A percentile compares a stretch with the other conserved stretches of the same genome.
phyloP scores from a whole-genome alignment of 2,888 invertebrate species.

The Invenusta paracnida region DNA sequence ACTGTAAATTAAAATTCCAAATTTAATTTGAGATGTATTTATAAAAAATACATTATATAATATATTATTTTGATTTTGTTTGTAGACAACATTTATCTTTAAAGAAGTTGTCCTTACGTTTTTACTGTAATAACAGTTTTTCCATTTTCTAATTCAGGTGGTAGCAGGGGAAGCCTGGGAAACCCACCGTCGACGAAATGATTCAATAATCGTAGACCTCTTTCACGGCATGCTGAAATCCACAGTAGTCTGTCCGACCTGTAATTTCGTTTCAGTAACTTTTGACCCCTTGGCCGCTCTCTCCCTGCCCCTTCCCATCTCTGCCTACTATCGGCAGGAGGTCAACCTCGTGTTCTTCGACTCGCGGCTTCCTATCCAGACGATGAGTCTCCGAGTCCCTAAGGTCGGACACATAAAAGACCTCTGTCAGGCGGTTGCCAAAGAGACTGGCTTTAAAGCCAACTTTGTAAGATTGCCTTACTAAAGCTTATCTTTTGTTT shows the following conservation, averaged over 20 bases:
- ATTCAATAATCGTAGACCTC: slow-evolving; percentile 65
- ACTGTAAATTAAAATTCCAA: too few species aligned
- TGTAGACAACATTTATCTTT: too few species aligned
- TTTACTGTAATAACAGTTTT: too few species aligned
- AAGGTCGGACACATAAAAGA: neutral
- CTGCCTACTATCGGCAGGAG: neutral
- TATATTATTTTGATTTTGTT: too few species aligned
- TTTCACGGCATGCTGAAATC: slow-evolving; percentile 66
- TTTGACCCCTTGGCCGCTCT: slow-evolving; percentile 67
- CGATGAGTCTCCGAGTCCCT: neutral
- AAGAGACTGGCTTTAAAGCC: neutral
- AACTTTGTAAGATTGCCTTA: too few species aligned
- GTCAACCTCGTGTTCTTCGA: neutral
- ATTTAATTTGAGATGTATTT: too few species aligned
- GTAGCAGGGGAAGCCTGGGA: slow-evolving; percentile 61
- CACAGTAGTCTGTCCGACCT: slow-evolving; percentile 64
- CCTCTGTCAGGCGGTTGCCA: neutral
- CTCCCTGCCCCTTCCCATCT: slow-evolving; percentile 61
- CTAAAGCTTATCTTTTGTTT: too few species aligned
- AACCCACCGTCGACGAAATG: slow-evolving; percentile 64
- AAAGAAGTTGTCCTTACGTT: too few species aligned
- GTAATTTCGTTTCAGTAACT: slow-evolving; percentile 64
- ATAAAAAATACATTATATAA: too few species aligned
- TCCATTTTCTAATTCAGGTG: neutral
- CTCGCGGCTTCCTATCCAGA: neutral